phyloP scores from a whole-genome alignment of 2,113 vertebrate species.

The Platycercus adscitus region DNA sequence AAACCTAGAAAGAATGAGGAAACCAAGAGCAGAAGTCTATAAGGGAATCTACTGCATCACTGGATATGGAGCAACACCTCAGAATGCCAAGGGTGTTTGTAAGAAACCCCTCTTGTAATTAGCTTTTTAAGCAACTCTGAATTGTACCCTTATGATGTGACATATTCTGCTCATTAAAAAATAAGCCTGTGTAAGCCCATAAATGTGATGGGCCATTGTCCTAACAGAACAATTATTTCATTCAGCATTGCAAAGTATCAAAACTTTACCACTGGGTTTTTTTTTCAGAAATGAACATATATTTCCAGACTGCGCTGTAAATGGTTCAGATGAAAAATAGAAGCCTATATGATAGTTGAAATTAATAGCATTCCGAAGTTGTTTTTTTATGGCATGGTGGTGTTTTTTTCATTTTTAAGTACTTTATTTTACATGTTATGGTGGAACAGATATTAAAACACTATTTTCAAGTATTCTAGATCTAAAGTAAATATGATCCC shows the following conservation, averaged over 20 bases:
- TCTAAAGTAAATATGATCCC: not conserved
- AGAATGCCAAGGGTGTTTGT: not conserved
- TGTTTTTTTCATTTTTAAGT: not conserved
- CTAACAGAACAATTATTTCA: not conserved
- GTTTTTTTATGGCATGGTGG: fast-evolving
- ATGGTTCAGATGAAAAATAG: not conserved
- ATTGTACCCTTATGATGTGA: not conserved
- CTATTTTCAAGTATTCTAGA: not conserved
- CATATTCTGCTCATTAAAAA: not conserved
- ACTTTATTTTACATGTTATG: not conserved
- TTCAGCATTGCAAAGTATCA: not conserved
- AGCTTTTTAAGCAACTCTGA: not conserved
- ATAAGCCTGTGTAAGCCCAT: not conserved
- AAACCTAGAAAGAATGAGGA: not conserved
- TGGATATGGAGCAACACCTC: not conserved
- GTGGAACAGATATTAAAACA: too few species aligned
- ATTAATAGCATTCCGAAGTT: not conserved
- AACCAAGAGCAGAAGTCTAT: not conserved
- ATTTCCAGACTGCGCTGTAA: not conserved
- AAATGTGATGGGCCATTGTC: not conserved
- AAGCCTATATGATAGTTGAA: not conserved
- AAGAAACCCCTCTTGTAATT: not conserved
- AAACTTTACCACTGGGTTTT: not conserved
- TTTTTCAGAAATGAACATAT: not conserved
- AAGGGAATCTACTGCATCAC: not conserved